Evolutionary conservation across 2,797 vertebrate genomes (phyloP).

Genomic region (Lateolabrax maculatus): DNA sequence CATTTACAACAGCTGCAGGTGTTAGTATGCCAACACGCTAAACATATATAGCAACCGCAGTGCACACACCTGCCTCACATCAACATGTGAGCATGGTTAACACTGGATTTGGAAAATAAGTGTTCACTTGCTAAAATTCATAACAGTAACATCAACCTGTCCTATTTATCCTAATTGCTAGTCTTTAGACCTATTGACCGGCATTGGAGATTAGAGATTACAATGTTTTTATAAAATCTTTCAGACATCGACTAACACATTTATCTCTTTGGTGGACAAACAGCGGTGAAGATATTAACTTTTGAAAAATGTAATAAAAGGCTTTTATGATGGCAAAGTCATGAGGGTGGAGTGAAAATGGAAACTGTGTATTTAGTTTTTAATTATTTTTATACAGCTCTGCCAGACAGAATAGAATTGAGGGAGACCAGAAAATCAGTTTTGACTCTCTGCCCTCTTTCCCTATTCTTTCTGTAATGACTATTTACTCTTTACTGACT

Average conservation of each 20-base stretch:
- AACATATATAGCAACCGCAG: too few relatives aligned
- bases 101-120: too few relatives aligned
- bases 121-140: background rate
- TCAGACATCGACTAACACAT: background rate
- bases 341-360: conserved; percentile 8
- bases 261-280: conserved; percentile 7
- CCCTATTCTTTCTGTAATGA: conserved; percentile 23
- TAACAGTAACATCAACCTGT: background rate
- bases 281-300: conserved; percentile 4
- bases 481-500: conserved; percentile 28
- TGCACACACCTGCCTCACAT: too few relatives aligned
- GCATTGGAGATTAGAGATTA: background rate
- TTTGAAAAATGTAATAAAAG: conserved; percentile 16
- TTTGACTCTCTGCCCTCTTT: conserved; percentile 13
- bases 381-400: conserved; percentile 46
- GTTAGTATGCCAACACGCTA: background rate
- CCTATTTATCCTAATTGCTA: too few relatives aligned
- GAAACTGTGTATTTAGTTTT: too few relatives aligned
- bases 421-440: conserved; percentile 18
- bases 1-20: background rate
- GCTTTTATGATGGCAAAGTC: conserved; percentile 6
- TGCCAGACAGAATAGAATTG: conserved; percentile 29
- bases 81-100: too few relatives aligned
- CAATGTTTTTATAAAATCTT: background rate
- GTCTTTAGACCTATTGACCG: too few relatives aligned